Evolutionary conservation across 2,113 vertebrate genomes (phyloP), one percentile per base, ranked within the genome.

Genomic region (Cryptotis parvus): DNA sequence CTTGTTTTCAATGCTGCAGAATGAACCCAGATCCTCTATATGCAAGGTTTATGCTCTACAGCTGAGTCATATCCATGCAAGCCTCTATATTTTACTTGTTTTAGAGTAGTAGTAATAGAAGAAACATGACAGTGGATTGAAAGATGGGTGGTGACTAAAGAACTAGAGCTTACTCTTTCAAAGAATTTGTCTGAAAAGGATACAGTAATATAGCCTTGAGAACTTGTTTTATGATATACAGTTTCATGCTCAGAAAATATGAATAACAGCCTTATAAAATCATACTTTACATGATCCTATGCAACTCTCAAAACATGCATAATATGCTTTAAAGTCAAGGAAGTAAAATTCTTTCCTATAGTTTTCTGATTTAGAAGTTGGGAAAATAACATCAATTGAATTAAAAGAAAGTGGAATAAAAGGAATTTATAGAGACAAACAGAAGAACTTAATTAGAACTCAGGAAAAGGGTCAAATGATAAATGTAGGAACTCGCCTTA

Each of bases 351-450:
- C 15, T 49, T 92, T 70, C 49, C 35, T 85, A 58, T 4, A 79
- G 31, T 55, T 77, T 88, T 88, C 33, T 91, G 75, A 91, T 68
- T 85, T 85, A 81, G 49, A 86, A 75, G 43, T 83, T 75, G 77
- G 29, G 88, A 84, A 63, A 89, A 63, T 33, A 94, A 8, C 39
- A 86, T 91, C 22, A 86, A 79, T 68, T 70, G 20, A 91, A 73
- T 77, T n/a, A 29, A 77, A 88, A 89, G 11, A 78, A 58, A 35
- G 55, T 58, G 20, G 55, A 78, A 70, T n/a, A 61, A 69, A 88
- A 89, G 6, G 6, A 81, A 45, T 58, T 43, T 81, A 43, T 63
- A 22, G 18, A 49, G 18, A 49, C 20, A n/a, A 86, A 63, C 41
- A 15, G 37, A 65, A 18, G 29, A 18, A 69, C 22, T 66, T 80